These are phyloP conservation scores for Hypothenemus hampei DNA, from an alignment of 1,140 invertebrate genomes.

Conservation along the genomic window DNA sequence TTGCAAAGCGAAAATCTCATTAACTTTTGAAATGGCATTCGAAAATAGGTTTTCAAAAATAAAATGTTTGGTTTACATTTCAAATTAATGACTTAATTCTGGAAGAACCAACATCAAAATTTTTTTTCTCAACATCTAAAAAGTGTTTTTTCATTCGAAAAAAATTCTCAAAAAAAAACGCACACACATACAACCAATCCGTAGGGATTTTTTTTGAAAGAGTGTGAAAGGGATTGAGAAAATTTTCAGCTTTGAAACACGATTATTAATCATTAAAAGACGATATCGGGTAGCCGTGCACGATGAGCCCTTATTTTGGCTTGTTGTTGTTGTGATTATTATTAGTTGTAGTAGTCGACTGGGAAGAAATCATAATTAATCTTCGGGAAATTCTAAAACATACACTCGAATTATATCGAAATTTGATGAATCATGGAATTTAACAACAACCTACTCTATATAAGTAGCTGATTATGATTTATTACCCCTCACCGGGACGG, in stretches of 20 bases:
- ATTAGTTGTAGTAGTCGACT: no score
- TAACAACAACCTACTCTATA: conserved; percentile 18
- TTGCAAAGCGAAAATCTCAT: background rate
- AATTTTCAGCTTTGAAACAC: no score
- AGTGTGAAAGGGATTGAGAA: background rate
- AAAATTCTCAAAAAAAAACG: background rate
- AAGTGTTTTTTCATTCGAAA: no score
- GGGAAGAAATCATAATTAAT: conserved; percentile 21
- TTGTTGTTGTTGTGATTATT: no score
- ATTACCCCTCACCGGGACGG: conserved; percentile 4
- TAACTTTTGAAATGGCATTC: background rate
- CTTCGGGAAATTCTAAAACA: conserved; percentile 15
- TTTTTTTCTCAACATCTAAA: no score
- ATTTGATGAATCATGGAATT: conserved; percentile 19
- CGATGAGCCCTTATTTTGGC: no score
- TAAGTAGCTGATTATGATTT: conserved; percentile 21
- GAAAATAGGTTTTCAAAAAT: background rate
- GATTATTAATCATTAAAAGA: no score
- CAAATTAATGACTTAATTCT: no score
- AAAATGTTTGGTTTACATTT: no score
- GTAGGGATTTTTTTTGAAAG: background rate
- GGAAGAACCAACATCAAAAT: no score
- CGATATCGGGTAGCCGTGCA: no score
- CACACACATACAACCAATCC: background rate
- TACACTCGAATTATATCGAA: conserved; percentile 15